A percentile compares a stretch with the other conserved stretches of the same genome.
Conservation (phyloP, 2,888 invertebrate genomes). For the Pristionchus arcanus region DNA sequence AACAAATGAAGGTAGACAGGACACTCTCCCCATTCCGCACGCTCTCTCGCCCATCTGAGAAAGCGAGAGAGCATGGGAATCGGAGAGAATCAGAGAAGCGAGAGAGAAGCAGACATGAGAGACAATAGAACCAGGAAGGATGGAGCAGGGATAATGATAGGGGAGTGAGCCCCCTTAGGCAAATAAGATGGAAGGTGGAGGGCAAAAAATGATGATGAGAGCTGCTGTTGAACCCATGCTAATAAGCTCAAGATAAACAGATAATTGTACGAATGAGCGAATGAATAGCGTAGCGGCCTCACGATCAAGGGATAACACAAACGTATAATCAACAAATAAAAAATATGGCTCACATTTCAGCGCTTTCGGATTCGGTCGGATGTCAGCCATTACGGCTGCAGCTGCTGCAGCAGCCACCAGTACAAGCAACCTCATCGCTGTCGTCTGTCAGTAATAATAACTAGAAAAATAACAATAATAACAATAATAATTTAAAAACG, state of each 20-base stretch:
- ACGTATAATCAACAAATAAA: background rate
- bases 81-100: background rate
- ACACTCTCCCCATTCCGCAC: background rate
- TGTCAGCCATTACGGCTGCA: background rate
- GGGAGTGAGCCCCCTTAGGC: background rate
- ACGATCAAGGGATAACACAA: no score
- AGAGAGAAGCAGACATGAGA: background rate
- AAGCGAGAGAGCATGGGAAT: background rate
- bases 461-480: no score
- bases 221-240: background rate
- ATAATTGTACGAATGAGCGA: background rate
- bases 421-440: conserved; percentile 7
- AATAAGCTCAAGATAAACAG: background rate
- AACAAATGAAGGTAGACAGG: background rate
- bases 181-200: background rate
- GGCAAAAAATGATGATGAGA: background rate
- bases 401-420: background rate
- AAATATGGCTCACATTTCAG: background rate
- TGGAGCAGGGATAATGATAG: conserved; percentile 19
- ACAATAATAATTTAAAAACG: no score
- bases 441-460: no score
- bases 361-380: conserved; percentile 46
- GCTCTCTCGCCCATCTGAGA: background rate
- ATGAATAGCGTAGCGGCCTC: no score
- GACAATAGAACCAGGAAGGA: conserved; percentile 36